These are phyloP conservation scores for Ochotona curzoniae DNA, from an alignment of 2,113 vertebrate genomes.

Conservation along the genomic window DNA sequence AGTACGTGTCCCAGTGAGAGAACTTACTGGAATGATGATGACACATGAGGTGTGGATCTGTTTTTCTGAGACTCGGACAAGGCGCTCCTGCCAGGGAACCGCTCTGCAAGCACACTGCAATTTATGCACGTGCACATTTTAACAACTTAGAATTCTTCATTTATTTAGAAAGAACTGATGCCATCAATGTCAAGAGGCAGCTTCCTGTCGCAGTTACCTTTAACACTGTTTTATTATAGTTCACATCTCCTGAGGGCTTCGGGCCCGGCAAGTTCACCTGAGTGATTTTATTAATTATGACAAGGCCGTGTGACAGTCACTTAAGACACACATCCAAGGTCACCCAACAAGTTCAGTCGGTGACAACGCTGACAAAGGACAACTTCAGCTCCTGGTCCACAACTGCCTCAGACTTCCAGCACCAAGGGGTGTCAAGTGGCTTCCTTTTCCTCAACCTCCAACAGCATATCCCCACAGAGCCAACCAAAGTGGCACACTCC, in stretches of 20 bases:
- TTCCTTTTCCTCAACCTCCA: not conserved
- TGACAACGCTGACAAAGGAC: not conserved
- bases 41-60: not conserved
- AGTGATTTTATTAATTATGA: not conserved
- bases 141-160: conserved; percentile 48
- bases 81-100: not conserved
- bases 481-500: not conserved
- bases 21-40: too few relatives aligned
- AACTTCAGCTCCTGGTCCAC: not conserved
- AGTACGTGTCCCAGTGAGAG: too few relatives aligned
- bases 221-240: not conserved
- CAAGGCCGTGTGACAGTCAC: not conserved
- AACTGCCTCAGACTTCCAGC: not conserved
- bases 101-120: not conserved
- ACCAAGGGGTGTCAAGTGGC: not conserved
- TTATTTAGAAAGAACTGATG: conserved; percentile 16
- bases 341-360: conserved; percentile 42
- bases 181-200: conserved; percentile 10
- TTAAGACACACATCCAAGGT: conserved; percentile 58
- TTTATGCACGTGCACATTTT: not conserved
- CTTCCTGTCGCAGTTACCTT: conserved; percentile 16
- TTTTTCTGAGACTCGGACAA: not conserved
- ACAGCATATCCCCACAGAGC: not conserved
- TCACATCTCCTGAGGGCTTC: conserved; percentile 18
- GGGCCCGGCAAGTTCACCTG: not conserved